phyloP scores from a whole-genome alignment of 1,140 invertebrate species.

The Ridgeia piscesae region DNA sequence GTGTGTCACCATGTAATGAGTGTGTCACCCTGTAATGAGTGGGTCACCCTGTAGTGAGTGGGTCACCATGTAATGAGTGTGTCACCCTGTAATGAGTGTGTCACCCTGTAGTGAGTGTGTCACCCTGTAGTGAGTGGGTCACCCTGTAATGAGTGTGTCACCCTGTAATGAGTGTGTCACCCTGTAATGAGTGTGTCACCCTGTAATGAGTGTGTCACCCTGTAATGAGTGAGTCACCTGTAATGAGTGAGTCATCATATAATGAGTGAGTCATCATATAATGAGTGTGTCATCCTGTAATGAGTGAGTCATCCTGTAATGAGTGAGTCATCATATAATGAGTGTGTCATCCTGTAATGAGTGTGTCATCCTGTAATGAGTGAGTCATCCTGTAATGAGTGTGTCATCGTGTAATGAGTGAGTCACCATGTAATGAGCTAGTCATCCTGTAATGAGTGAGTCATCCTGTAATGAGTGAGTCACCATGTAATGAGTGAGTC shows the following conservation, averaged over 20 bases:
- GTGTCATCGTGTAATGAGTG: neutral
- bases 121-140: neutral
- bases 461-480: neutral
- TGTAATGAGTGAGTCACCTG: neutral
- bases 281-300: neutral
- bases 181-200: neutral
- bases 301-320: slow-evolving; percentile 64
- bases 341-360: neutral
- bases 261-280: neutral
- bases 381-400: neutral
- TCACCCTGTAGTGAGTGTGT: neutral
- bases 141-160: neutral
- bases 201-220: too few relatives aligned
- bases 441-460: too few relatives aligned
- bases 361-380: neutral
- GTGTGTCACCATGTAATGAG: neutral
- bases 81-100: neutral
- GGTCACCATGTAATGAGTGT: slow-evolving; percentile 60
- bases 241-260: neutral
- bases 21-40: neutral
- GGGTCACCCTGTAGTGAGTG: slow-evolving; percentile 51
- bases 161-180: neutral
- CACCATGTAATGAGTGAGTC: neutral
- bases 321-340: neutral
- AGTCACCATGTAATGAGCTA: neutral